Evolutionary conservation across 2,888 invertebrate species (phyloP), one percentile per base, ranked within the genome.

Genomic region (Chironomus riparius): DNA sequence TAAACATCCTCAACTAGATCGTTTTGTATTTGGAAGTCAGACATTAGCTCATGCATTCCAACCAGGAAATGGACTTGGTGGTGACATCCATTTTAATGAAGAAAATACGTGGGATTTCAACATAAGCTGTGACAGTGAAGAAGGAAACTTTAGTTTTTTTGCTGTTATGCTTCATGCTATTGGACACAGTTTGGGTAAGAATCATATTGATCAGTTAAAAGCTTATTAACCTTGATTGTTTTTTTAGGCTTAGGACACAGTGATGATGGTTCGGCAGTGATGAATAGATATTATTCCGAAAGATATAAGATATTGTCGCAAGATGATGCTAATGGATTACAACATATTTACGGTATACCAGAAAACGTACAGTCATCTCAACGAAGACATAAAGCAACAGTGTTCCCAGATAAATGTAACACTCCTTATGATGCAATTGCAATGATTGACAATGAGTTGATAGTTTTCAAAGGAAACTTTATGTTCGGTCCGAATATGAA

Each of bases 401-500:
- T n/a, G n/a, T n/a, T n/a, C n/a, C n/a, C 73, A 7, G 47, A 73
- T 15, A 73, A 65, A 65, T 95, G 95, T 81, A 89, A 92, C 81
- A 92, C 92, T 2, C 89, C 87, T 78, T 93, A 94, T 80, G 95
- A 96, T 82, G 94, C 95, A 24, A 90, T 95, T 78, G 90, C 94
- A 72, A 88, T 94, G 70, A 93, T 95, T 78, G 86, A 94, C 69
- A 86, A 88, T 72, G 94, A 95, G 83, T 87, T 93, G n/a, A 95
- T 94, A 83, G 90, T 94, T 79, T 95, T 95, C 83, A 94, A 93
- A 83, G 56, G 47, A 15, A 56, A 18, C 48, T 95, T 92, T 83
- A 91, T 95, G 79, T 98, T 97, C 97, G 89, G 97, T 82, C 90
- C 95, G 81, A 91, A 92, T 50, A 88, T 90, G 13, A 85, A 91